Percentiles rank a stretch among this genome's conserved stretches.
phyloP scores from a whole-genome alignment of 2,113 vertebrate species.

The Pontoporia blainvillei region DNA sequence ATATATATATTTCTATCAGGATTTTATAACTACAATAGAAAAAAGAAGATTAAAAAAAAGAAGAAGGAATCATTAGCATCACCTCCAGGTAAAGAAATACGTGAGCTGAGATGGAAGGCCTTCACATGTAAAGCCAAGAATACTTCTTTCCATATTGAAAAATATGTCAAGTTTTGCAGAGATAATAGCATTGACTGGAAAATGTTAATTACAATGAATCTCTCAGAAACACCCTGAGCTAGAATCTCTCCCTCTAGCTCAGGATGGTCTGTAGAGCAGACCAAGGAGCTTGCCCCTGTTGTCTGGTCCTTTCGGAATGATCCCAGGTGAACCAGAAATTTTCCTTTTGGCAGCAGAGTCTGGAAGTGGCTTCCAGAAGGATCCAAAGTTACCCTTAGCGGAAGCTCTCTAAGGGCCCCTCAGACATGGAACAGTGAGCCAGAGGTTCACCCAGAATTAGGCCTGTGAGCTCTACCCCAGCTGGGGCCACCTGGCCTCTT shows the following conservation, averaged over 20 bases:
- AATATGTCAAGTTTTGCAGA: constrained; percentile 32
- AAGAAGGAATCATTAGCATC: constrained; percentile 9
- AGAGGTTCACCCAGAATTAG: background rate
- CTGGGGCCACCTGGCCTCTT: background rate
- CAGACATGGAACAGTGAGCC: background rate
- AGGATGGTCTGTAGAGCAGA: background rate
- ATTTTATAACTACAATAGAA: background rate
- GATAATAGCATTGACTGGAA: constrained; percentile 34
- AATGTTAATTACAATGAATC: constrained; percentile 46
- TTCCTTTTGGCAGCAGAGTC: background rate
- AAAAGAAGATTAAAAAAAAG: constrained; percentile 15
- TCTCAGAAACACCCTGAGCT: constrained; percentile 1
- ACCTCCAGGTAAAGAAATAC: constrained; percentile 30
- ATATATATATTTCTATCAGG: background rate
- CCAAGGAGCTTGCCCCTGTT: background rate
- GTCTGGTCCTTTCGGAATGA: background rate
- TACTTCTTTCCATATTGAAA: constrained; percentile 37
- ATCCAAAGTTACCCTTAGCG: background rate
- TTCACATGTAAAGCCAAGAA: constrained; percentile 15
- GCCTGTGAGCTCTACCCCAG: background rate
- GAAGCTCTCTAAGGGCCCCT: background rate
- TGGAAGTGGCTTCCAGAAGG: background rate
- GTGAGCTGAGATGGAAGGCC: background rate
- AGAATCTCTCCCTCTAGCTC: background rate
- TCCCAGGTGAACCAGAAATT: background rate